Conservation (phyloP, 2,888 invertebrate species). For the Euzetes globulus region DNA sequence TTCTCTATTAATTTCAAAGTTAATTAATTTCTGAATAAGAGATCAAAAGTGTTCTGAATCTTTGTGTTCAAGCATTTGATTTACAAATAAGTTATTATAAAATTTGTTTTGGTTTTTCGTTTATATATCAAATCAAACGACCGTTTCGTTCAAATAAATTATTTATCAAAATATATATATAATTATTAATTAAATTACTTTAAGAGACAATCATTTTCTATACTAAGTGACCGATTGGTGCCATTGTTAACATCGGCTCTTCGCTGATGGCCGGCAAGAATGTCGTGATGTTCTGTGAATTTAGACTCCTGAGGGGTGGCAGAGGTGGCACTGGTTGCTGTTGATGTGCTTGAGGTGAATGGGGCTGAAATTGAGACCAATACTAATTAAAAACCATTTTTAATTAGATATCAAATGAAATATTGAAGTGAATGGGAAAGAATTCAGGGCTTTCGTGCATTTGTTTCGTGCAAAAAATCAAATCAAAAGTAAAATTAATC, state of each 20-base stretch:
- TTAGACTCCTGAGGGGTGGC: constrained; percentile 32
- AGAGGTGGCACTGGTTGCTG: constrained; percentile 20
- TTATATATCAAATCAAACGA: too few species aligned
- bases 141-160: neutral
- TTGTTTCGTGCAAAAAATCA: neutral
- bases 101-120: too few species aligned
- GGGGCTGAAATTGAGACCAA: neutral
- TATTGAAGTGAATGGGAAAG: neutral
- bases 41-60: too few species aligned
- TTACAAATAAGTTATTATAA: too few species aligned
- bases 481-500: neutral
- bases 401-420: constrained; percentile 4
- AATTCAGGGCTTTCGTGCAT: neutral
- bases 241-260: constrained; percentile 26
- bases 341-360: neutral
- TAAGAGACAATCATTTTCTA: neutral
- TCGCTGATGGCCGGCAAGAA: constrained; percentile 36
- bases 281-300: constrained; percentile 21
- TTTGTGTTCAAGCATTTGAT: too few species aligned
- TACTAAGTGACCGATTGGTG: constrained; percentile 34
- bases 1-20: too few species aligned
- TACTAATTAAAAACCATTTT: neutral
- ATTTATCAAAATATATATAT: neutral
- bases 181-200: neutral
- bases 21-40: too few species aligned